A percentile compares a stretch with the other conserved stretches of the same genome.
Conservation (phyloP, 1,140 invertebrate species). For the Episyrphus balteatus region DNA sequence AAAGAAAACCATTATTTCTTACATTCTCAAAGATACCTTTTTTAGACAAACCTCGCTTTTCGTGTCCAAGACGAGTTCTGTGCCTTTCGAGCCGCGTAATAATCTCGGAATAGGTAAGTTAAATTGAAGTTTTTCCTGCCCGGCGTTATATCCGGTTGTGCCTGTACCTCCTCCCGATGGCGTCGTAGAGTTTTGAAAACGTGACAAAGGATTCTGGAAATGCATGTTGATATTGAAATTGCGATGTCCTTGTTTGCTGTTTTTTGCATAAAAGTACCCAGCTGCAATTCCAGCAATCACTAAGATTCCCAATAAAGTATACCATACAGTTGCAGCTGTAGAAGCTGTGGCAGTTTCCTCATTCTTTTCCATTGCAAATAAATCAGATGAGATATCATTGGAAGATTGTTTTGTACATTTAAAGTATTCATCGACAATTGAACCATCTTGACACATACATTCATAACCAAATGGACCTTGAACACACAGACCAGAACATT, state of each 20-base stretch:
- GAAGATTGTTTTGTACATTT: conserved; percentile 18
- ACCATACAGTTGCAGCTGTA: neutral
- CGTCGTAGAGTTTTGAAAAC: neutral
- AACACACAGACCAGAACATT: conserved; percentile 46
- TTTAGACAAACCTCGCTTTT: conserved; percentile 7
- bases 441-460: conserved; percentile 47
- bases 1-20: no score
- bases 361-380: neutral
- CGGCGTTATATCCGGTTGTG: conserved; percentile 2
- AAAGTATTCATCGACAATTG: conserved; percentile 19
- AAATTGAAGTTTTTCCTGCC: conserved; percentile 10
- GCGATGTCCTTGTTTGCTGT: conserved; percentile 20
- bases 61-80: conserved; percentile 22
- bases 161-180: conserved; percentile 10
- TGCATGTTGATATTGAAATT: conserved; percentile 35
- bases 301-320: conserved; percentile 5
- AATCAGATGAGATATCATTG: conserved; percentile 15
- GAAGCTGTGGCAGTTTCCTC: neutral
- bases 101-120: conserved; percentile 14
- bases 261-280: conserved; percentile 25
- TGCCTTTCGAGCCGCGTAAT: conserved; percentile 11
- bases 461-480: conserved; percentile 32
- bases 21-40: neutral
- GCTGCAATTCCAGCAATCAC: conserved; percentile 6
- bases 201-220: conserved; percentile 36